Evolutionary conservation across 2,797 vertebrate genomes (phyloP).

Genomic region (Trematomus bernacchii): DNA sequence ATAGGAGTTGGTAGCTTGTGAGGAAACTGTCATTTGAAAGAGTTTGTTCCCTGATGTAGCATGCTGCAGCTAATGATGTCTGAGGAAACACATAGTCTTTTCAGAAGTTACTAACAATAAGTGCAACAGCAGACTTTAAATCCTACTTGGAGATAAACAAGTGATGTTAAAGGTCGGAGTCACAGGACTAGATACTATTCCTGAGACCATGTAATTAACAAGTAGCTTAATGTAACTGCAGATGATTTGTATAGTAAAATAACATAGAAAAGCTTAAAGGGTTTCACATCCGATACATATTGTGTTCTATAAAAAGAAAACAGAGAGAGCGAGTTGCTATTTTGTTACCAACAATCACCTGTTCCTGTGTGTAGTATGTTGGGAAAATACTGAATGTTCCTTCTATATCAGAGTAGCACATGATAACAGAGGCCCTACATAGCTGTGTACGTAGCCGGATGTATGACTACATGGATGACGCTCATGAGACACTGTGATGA

Average conservation of each 20-base stretch:
- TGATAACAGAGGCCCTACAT: too few species aligned
- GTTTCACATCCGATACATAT: not conserved
- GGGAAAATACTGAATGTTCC: too few species aligned
- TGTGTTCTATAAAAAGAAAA: not conserved
- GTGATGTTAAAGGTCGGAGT: constrained; percentile 22
- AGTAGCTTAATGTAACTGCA: not conserved
- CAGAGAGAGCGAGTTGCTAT: too few species aligned
- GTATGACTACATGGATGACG: too few species aligned
- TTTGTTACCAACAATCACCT: too few species aligned
- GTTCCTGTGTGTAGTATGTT: too few species aligned
- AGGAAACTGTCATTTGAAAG: constrained; percentile 32
- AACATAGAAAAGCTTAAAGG: not conserved
- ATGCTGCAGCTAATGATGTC: constrained; percentile 34
- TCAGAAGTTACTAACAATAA: not conserved
- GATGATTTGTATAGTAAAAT: not conserved
- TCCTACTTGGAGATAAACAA: not conserved
- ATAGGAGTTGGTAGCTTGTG: constrained; percentile 25
- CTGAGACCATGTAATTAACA: not conserved
- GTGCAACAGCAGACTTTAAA: not conserved
- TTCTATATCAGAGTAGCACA: too few species aligned
- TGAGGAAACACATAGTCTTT: not conserved
- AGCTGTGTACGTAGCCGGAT: too few species aligned
- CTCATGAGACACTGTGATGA: too few species aligned
- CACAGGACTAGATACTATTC: not conserved
- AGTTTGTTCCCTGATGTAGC: constrained; percentile 27